Evolutionary conservation across 2,888 invertebrate genomes (phyloP).

Genomic region (Luperina nickerlii): DNA sequence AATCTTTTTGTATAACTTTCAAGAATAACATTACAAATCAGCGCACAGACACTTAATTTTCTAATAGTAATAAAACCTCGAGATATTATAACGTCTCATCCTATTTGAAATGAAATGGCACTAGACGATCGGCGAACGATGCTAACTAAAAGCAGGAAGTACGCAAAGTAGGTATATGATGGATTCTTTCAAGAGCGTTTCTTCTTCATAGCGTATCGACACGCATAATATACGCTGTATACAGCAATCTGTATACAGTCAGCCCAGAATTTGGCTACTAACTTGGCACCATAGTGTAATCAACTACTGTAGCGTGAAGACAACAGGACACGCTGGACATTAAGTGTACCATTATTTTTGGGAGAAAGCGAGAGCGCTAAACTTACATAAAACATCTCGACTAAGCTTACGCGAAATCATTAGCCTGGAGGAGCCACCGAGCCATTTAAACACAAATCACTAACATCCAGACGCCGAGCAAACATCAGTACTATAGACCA

Average conservation of each 20-base stretch:
- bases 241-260: not conserved
- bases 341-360: not conserved
- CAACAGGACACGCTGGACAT: not conserved
- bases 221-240: not conserved
- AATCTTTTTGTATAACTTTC: not conserved
- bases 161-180: not conserved
- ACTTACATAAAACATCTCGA: not conserved
- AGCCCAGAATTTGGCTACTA: not conserved
- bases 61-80: not conserved
- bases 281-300: not conserved
- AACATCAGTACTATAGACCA: slow-evolving; percentile 29
- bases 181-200: not conserved
- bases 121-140: not conserved
- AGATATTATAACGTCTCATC: not conserved
- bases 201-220: not conserved
- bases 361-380: not conserved
- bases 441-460: slow-evolving; percentile 32
- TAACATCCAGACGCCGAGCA: slow-evolving; percentile 33
- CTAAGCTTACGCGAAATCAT: slow-evolving; percentile 9
- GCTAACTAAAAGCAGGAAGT: not conserved
- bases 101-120: slow-evolving; percentile 1
- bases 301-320: not conserved
- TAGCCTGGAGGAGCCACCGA: not conserved
- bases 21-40: not conserved
- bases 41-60: not conserved